phyloP scores from a whole-genome alignment of 2,888 invertebrate species.

The Palloptera scutellata region DNA sequence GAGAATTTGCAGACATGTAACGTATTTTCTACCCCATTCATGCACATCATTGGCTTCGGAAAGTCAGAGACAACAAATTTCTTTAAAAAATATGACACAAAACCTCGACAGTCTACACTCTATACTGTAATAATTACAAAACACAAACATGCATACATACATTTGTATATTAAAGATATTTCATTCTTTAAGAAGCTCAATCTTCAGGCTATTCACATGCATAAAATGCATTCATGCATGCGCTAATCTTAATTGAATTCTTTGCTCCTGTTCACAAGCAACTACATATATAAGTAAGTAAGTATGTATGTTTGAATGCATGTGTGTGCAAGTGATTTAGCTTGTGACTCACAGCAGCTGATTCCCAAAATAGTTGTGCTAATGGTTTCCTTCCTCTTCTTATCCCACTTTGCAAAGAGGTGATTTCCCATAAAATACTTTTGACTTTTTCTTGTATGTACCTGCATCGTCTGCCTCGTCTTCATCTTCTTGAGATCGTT shows the following conservation, averaged over 20 bases:
- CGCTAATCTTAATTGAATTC: slow-evolving; percentile 1
- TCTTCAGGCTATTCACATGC: too few relatives aligned
- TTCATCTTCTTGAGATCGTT: slow-evolving; percentile 1
- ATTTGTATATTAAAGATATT: too few relatives aligned
- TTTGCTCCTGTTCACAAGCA: neutral
- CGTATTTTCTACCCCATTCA: slow-evolving; percentile 32
- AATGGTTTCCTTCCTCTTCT: neutral
- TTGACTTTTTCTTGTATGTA: neutral
- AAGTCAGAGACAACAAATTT: slow-evolving; percentile 33
- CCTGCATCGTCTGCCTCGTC: neutral
- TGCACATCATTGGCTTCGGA: slow-evolving; percentile 40
- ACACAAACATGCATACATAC: too few relatives aligned
- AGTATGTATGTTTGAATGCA: too few relatives aligned
- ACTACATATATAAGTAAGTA: neutral
- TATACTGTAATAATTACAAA: too few relatives aligned
- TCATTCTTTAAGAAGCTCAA: too few relatives aligned
- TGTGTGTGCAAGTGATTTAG: slow-evolving; percentile 3
- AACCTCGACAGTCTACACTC: too few relatives aligned
- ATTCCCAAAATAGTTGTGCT: slow-evolving; percentile 20
- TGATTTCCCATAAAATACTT: neutral
- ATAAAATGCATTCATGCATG: slow-evolving; percentile 1
- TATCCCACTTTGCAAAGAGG: too few relatives aligned
- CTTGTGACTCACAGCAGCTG: slow-evolving; percentile 11
- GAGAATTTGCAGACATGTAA: neutral
- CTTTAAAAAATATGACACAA: slow-evolving; percentile 16